Evolutionary conservation across 2,888 invertebrate species (phyloP), one percentile per base, ranked within the genome.

Genomic region (Dasysyrphus albostriatus): DNA sequence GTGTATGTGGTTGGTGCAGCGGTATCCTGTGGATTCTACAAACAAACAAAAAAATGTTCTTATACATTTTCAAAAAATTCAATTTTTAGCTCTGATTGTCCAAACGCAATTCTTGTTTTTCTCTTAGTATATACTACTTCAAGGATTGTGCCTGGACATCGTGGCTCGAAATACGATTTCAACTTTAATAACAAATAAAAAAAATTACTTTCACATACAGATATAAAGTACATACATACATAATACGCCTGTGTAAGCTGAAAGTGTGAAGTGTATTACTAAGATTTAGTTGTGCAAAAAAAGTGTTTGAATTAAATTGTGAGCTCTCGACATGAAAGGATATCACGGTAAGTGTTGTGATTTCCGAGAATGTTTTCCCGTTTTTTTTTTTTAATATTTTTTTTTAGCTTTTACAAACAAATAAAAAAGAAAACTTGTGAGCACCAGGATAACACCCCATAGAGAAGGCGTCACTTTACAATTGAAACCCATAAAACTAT

Each of bases 81-180:
- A 90, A 92, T 93, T 93, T 93, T 92, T 93, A 92, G 93, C 93
- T 93, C 92, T 93, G 93, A 93, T 93, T 93, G 93, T 93, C 93
- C 93, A 93, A 93, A 93, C 93, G 93, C 93, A 93, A 93, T 93
- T 93, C 93, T 93, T 93, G 93, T 92, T 90, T 90, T 89, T 90
- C 89, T 91, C 90, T 78, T 90, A 90, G 91, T 78, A 82, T 54
- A 91, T 78, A 80, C 83, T 90, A 92, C 89, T 90, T 92, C 93
- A 93, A 93, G 93, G 91, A 91, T 93, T 93, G 93, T 90, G 92
- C 91, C 91, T 93, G 93, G 93, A 92, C 93, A 93, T 93, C 93
- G 93, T 91, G 91, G 93, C 92, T 93, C 93, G 92, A 92, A 93
- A 92, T 91, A 89, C 91, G 91, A 92, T 91, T 90, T 89, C 92